Conservation (phyloP, 2,113 vertebrate species). For the Phyllostomus discolor region DNA sequence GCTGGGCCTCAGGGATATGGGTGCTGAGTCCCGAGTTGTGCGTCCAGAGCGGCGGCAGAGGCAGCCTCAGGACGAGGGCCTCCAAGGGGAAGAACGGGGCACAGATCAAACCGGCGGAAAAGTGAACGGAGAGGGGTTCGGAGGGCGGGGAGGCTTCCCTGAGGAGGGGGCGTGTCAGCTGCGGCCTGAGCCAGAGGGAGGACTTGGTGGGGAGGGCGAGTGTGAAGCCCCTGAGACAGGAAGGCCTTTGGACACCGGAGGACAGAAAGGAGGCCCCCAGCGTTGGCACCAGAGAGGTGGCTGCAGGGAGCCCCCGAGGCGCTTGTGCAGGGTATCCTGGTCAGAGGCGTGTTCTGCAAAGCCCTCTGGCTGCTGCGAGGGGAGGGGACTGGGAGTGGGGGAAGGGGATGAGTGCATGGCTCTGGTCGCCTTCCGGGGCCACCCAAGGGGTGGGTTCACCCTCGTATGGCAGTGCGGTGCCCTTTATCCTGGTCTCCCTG, state of each 20-base stretch:
- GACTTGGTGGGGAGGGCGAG: background rate
- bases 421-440: background rate
- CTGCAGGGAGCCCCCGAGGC: background rate
- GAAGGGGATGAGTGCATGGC: background rate
- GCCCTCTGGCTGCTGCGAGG: background rate
- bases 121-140: background rate
- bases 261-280: background rate
- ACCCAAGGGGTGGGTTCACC: background rate
- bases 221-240: background rate
- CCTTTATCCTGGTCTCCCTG: too few relatives aligned
- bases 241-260: background rate
- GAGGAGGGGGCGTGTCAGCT: background rate
- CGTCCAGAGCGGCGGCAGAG: background rate
- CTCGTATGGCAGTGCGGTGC: background rate
- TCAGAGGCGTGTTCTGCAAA: background rate
- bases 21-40: background rate
- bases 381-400: accelerated
- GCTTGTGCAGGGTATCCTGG: background rate
- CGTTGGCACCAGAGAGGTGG: background rate
- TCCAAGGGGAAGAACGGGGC: background rate
- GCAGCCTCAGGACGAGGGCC: background rate
- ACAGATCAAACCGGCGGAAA: background rate
- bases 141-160: background rate
- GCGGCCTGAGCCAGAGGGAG: background rate
- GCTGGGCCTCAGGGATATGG: background rate